Evolutionary conservation across 2,113 vertebrate species (phyloP).

Genomic region (Heterotis niloticus): DNA sequence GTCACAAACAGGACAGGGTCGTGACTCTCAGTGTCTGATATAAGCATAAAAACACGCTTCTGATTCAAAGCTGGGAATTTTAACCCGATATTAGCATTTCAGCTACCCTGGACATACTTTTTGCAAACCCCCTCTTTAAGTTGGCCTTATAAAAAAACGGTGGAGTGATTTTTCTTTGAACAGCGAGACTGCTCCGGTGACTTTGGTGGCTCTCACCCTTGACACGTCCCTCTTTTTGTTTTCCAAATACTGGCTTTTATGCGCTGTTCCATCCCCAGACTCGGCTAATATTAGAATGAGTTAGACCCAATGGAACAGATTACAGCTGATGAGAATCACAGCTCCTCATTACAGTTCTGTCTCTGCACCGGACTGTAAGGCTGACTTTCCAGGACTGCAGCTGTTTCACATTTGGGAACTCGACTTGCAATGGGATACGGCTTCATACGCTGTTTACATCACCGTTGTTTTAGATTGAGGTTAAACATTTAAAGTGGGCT

Average conservation of each 20-base stretch:
- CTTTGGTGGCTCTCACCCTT: background rate
- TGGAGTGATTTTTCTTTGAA: too few relatives aligned
- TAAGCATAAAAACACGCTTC: background rate
- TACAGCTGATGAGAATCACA: background rate
- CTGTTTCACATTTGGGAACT: background rate
- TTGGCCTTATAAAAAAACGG: too few relatives aligned
- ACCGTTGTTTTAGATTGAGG: background rate
- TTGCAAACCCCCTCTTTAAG: too few relatives aligned
- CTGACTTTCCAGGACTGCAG: background rate
- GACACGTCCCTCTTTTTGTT: background rate
- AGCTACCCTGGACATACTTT: background rate
- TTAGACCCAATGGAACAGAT: background rate
- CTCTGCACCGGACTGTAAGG: background rate
- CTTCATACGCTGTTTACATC: background rate
- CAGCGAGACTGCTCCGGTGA: too few relatives aligned
- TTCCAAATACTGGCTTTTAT: background rate
- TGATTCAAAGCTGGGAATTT: background rate
- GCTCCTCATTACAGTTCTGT: background rate
- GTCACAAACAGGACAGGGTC: background rate
- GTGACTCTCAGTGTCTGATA: background rate
- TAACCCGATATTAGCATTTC: background rate
- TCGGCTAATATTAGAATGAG: background rate
- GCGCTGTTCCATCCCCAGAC: too few relatives aligned
- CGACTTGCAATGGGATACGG: background rate
- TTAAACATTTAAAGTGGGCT: constrained; percentile 21